Conservation (phyloP, 2,888 invertebrate species). For the Seira musarum region DNA sequence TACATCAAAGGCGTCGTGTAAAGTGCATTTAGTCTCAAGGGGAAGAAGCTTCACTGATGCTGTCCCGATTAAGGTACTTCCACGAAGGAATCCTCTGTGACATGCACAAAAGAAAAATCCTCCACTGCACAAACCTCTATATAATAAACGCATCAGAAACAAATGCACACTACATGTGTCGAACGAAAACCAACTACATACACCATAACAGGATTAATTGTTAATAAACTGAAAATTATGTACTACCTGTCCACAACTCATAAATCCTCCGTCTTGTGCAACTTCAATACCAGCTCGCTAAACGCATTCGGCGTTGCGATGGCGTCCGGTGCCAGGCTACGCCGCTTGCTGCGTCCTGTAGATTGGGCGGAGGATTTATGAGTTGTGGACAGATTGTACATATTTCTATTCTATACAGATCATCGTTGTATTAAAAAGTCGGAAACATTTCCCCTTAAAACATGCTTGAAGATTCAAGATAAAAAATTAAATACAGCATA, state of each 20-base stretch:
- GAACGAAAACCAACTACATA: neutral
- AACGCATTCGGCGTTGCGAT: too few species aligned
- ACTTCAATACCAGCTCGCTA: neutral
- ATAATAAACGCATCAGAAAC: conserved; percentile 51
- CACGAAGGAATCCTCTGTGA: conserved; percentile 95
- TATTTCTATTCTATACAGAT: too few species aligned
- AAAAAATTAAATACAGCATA: too few species aligned
- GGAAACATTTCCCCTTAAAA: neutral
- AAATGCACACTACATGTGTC: conserved; percentile 41
- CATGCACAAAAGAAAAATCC: conserved; percentile 74
- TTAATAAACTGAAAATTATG: conserved; percentile 23
- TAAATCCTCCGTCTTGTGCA: too few species aligned
- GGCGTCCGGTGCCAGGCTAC: too few species aligned
- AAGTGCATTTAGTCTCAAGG: conserved; percentile 88
- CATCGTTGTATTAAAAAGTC: too few species aligned
- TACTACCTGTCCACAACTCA: too few species aligned
- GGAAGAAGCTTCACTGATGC: conserved; percentile 88
- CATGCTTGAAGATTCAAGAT: neutral
- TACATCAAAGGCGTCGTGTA: conserved; percentile 95
- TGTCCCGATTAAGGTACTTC: conserved; percentile 88
- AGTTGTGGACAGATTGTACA: too few species aligned
- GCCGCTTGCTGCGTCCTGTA: too few species aligned
- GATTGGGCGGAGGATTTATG: too few species aligned
- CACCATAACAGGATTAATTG: neutral
- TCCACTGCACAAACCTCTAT: conserved; percentile 65